Conservation (phyloP, 2,113 vertebrate genomes). For the Sceloporus undulatus region DNA sequence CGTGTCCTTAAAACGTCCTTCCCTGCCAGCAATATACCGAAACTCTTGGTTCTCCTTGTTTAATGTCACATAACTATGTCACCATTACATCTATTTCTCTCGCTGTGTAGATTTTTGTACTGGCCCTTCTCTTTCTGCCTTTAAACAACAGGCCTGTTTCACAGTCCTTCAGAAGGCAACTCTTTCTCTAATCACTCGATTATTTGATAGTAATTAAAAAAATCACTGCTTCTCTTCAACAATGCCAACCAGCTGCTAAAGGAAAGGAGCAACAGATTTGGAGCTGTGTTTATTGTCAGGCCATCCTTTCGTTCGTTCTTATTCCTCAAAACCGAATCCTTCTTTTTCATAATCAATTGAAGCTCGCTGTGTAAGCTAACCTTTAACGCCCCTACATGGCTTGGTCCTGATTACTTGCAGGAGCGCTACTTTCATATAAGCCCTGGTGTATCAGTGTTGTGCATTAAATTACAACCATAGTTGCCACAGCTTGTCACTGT, state of each 20-base stretch:
- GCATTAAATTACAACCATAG: too few relatives aligned
- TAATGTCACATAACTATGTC: background rate
- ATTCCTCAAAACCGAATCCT: constrained; percentile 23
- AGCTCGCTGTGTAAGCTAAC: background rate
- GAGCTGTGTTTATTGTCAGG: background rate
- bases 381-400: too few relatives aligned
- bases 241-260: background rate
- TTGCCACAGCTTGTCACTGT: too few relatives aligned
- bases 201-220: background rate
- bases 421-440: too few relatives aligned
- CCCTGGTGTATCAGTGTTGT: too few relatives aligned
- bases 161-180: background rate
- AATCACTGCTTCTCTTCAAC: background rate
- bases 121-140: background rate
- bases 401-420: too few relatives aligned
- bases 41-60: background rate
- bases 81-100: too few relatives aligned
- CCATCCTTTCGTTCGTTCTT: background rate
- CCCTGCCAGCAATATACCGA: background rate
- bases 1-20: background rate
- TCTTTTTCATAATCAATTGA: background rate
- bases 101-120: background rate
- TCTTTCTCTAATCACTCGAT: background rate
- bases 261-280: background rate
- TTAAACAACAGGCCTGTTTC: background rate